Evolutionary conservation across 2,888 invertebrate species (phyloP), one percentile per base, ranked within the genome.

Genomic region (Lasius platythorax): DNA sequence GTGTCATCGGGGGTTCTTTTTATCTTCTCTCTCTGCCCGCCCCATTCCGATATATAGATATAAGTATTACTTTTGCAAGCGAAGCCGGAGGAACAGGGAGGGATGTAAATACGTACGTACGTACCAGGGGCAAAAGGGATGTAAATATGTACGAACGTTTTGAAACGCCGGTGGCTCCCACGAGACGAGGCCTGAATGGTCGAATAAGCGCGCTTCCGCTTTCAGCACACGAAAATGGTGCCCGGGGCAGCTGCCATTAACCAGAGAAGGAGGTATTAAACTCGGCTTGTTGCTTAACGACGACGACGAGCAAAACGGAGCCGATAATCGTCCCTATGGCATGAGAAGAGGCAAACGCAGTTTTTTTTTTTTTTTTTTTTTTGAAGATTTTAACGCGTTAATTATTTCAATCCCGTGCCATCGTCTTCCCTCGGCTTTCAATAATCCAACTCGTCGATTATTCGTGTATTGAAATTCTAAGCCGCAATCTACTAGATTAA

Each of bases 181-280:
- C 46, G 73, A 73, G 79, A 73, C 73, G 61, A 73, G 61, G 50
- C 50, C 79, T 88, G 89, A 84, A 91, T 88, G 89, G 85, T 84
- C 70, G 85, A 85, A 89, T 85, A 84, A 87, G 68, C 88, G 75
- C 79, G 82, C 66, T 84, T 84, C 84, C 74, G 79, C 68, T 85
- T 66, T 50, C 33, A 75, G 68, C 83, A 64, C 83, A 68, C 70
- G 86, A 86, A 89, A 89, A 89, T 84, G 85, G 86, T 67, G 68
- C 28, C 67, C 37, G 63, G 75, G 66, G 68, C 61, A 43, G 58
- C 37, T 40, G 53, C 90, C 85, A 90, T 90, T 90, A 90, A 68
- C 66, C 67, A 50, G 72, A 86, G 81, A 82, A 86, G 83, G 85
- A 74, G 86, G 82, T 74, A 84, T 87, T 90, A 90, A 75, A 87